phyloP scores from a whole-genome alignment of 2,888 invertebrate genomes.

The Ypsolopha scabrella region DNA sequence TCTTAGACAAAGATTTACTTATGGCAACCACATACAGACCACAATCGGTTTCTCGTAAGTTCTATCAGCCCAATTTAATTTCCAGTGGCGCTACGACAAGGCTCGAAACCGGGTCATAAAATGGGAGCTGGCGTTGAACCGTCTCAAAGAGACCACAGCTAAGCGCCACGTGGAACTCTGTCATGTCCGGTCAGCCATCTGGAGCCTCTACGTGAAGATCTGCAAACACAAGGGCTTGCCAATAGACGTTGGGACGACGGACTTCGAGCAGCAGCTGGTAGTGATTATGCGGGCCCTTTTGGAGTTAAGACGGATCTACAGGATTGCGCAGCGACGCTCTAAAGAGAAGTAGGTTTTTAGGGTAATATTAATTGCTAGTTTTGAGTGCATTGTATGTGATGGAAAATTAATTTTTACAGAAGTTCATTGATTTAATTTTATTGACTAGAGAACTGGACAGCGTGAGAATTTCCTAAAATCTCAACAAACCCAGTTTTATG shows the following conservation, averaged over 20 bases:
- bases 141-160: slow-evolving; percentile 69
- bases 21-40: too few species aligned
- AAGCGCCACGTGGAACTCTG: slow-evolving; percentile 64
- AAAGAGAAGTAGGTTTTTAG: slow-evolving; percentile 39
- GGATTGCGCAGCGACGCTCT: slow-evolving; percentile 47
- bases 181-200: slow-evolving; percentile 68
- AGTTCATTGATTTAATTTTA: too few species aligned
- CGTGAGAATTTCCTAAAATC: too few species aligned
- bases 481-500: too few species aligned
- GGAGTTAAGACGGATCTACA: slow-evolving; percentile 63
- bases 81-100: slow-evolving; percentile 69
- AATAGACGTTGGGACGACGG: slow-evolving; percentile 46
- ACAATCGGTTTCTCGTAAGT: too few species aligned
- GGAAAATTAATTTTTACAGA: too few species aligned
- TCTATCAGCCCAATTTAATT: background rate
- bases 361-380: too few species aligned
- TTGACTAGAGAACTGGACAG: too few species aligned
- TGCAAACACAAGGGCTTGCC: slow-evolving; percentile 68
- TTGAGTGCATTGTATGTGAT: too few species aligned
- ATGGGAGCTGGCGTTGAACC: slow-evolving; percentile 72
- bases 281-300: slow-evolving; percentile 72
- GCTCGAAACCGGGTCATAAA: slow-evolving; percentile 69
- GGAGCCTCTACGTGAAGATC: slow-evolving; percentile 74
- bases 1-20: too few species aligned
- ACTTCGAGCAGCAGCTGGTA: slow-evolving; percentile 72